These are phyloP conservation scores for Julus scanicus DNA, from an alignment of 2,888 invertebrate genomes.

Conservation along the genomic window DNA sequence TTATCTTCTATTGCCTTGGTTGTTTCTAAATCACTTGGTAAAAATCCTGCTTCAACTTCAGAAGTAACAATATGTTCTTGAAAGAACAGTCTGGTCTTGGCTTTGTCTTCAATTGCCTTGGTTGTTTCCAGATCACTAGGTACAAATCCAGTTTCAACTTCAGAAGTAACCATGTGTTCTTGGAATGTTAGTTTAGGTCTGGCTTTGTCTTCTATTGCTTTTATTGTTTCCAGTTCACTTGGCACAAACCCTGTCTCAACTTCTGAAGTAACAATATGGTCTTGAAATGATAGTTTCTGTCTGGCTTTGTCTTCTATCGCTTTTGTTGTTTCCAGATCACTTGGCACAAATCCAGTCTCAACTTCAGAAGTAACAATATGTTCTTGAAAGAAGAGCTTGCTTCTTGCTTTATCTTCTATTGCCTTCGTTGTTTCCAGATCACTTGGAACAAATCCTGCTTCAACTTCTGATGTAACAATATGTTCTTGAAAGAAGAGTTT, in stretches of 20 bases:
- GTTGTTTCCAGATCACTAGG: slow-evolving; percentile 54
- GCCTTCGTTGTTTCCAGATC: slow-evolving; percentile 44
- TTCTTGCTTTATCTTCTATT: slow-evolving; percentile 58
- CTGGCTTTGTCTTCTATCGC: slow-evolving; percentile 55
- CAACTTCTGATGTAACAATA: slow-evolving; percentile 56
- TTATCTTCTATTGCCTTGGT: slow-evolving; percentile 58
- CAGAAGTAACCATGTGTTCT: slow-evolving; percentile 57
- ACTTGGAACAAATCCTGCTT: slow-evolving; percentile 53
- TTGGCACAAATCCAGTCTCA: slow-evolving; percentile 53
- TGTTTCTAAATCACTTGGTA: slow-evolving; percentile 51
- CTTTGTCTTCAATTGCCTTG: slow-evolving; percentile 59
- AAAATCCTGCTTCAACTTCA: slow-evolving; percentile 56
- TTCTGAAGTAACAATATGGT: slow-evolving; percentile 57
- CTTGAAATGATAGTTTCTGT: slow-evolving; percentile 54
- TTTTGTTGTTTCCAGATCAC: slow-evolving; percentile 47
- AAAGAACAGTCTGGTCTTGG: slow-evolving; percentile 57
- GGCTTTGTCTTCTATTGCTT: slow-evolving; percentile 49
- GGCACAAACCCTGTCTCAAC: slow-evolving; percentile 54
- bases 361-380: slow-evolving; percentile 56
- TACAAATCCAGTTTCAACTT: slow-evolving; percentile 55
- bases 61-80: slow-evolving; percentile 57
- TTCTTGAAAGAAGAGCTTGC: slow-evolving; percentile 55
- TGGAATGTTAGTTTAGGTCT: slow-evolving; percentile 52
- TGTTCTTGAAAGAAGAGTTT: slow-evolving; percentile 56
- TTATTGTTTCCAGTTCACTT: slow-evolving; percentile 53